These are phyloP conservation scores for Smittia aterrima DNA, from an alignment of 2,888 invertebrate species.

Conservation along the genomic window DNA sequence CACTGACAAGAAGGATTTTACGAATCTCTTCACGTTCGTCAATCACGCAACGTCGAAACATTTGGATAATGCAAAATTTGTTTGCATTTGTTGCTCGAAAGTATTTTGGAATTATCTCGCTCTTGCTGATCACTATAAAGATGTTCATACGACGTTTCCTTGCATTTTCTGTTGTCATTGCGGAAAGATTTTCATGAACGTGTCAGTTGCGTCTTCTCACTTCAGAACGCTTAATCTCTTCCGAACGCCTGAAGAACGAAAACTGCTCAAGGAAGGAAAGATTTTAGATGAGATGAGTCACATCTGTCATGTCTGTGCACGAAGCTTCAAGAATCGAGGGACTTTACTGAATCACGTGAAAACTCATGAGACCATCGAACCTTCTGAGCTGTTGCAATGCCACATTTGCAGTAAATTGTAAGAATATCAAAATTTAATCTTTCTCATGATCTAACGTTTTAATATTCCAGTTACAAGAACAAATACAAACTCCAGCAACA, in stretches of 20 bases:
- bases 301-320: slow-evolving; percentile 8
- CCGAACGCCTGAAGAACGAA: not conserved
- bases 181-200: slow-evolving; percentile 36
- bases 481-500: slow-evolving; percentile 11
- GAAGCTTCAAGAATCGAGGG: not conserved
- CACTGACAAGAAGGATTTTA: slow-evolving; percentile 44
- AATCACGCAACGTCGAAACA: slow-evolving; percentile 48
- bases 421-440: not conserved
- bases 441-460: not conserved
- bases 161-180: slow-evolving; percentile 32
- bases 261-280: slow-evolving; percentile 7
- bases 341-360: slow-evolving; percentile 27
- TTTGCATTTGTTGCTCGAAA: slow-evolving; percentile 44
- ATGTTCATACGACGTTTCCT: slow-evolving; percentile 2
- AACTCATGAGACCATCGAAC: slow-evolving; percentile 18
- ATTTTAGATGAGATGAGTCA: not conserved
- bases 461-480: slow-evolving; percentile 10
- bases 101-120: slow-evolving; percentile 35
- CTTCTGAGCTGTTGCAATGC: not conserved
- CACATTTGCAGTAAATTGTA: slow-evolving; percentile 11
- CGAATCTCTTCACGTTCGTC: slow-evolving; percentile 46
- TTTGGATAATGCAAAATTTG: slow-evolving; percentile 44
- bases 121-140: slow-evolving; percentile 29
- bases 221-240: not conserved
- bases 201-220: not conserved